These are phyloP conservation scores for Sturmia bella DNA, from an alignment of 2,888 invertebrate genomes.

Conservation along the genomic window DNA sequence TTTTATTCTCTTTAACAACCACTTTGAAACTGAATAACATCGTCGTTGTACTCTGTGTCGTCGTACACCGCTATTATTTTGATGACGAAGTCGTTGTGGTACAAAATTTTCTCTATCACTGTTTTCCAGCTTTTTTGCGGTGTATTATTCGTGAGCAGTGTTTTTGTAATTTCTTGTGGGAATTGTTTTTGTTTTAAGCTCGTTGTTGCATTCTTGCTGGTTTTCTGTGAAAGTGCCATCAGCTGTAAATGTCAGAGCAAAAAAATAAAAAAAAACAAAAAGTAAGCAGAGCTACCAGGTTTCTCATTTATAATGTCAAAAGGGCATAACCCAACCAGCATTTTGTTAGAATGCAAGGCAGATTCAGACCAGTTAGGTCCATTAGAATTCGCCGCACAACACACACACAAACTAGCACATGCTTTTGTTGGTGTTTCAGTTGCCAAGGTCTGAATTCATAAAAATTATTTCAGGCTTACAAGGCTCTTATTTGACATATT, in stretches of 20 bases:
- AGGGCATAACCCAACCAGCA: neutral
- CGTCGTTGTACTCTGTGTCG: too few species aligned
- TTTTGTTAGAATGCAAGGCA: neutral
- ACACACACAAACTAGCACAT: too few species aligned
- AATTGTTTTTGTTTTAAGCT: conserved; percentile 34
- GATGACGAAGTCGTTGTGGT: conserved; percentile 56
- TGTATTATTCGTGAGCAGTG: conserved; percentile 4
- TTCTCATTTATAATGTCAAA: neutral
- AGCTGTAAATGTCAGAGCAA: conserved; percentile 49
- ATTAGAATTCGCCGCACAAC: too few species aligned
- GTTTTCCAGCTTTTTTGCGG: conserved; percentile 55
- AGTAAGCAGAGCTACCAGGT: conserved; percentile 26
- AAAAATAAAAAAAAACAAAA: conserved; percentile 15
- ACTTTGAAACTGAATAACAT: conserved; percentile 60
- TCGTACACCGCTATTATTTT: conserved; percentile 60
- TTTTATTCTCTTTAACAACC: conserved; percentile 63
- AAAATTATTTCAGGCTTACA: too few species aligned
- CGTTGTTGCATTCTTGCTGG: conserved; percentile 14
- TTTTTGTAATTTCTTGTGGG: neutral
- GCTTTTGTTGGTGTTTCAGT: too few species aligned
- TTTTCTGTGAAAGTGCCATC: conserved; percentile 49
- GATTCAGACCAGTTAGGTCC: too few species aligned
- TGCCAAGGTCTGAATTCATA: too few species aligned
- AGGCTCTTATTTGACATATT: too few species aligned
- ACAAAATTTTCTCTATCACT: conserved; percentile 52